Conservation (phyloP, 1,140 invertebrate genomes). For the Cephus cinctus region DNA sequence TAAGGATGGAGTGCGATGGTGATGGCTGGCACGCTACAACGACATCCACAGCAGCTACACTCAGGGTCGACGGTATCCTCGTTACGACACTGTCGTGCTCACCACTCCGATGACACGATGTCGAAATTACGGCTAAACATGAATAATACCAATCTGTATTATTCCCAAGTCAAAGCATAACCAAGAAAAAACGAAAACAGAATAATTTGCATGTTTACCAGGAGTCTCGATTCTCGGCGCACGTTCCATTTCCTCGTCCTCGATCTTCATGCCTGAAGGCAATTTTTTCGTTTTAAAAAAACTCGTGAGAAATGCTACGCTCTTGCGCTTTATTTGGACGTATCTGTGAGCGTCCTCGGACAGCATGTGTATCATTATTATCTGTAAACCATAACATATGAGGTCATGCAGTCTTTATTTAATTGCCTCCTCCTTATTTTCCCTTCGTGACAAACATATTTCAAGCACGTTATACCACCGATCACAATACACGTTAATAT, state of each 20-base stretch:
- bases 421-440: no score
- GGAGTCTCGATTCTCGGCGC: constrained; percentile 46
- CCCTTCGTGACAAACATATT: no score
- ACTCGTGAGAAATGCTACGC: constrained; percentile 42
- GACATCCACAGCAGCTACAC: constrained; percentile 55
- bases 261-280: constrained; percentile 50
- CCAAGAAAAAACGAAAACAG: background rate
- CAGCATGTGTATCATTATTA: constrained; percentile 51
- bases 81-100: constrained; percentile 42
- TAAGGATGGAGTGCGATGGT: constrained; percentile 62
- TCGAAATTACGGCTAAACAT: constrained; percentile 37
- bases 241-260: constrained; percentile 48
- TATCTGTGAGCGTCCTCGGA: constrained; percentile 41
- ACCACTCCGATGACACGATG: constrained; percentile 35
- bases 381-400: no score
- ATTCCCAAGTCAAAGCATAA: background rate
- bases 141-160: constrained; percentile 10
- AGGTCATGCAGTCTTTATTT: no score
- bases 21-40: constrained; percentile 54
- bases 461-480: no score
- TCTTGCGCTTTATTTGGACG: constrained; percentile 48
- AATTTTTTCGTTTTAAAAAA: constrained; percentile 47
- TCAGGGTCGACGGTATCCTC: constrained; percentile 56
- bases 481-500: no score
- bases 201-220: constrained; percentile 29